phyloP scores from a whole-genome alignment of 2,113 vertebrate species.

The Mirza zaza region DNA sequence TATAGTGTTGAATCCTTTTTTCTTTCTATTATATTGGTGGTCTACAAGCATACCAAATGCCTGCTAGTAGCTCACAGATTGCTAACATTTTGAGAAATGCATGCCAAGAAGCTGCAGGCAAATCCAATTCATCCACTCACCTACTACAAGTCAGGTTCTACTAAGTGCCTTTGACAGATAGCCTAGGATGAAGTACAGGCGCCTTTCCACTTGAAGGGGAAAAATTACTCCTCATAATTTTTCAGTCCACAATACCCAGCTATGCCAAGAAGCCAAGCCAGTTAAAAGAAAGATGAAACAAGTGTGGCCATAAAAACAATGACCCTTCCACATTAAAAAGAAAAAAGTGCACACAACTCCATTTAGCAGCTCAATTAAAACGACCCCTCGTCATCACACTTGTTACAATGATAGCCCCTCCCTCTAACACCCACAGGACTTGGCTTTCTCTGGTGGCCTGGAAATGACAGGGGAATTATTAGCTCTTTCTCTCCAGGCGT shows the following conservation, averaged over 20 bases:
- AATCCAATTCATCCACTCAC: not conserved
- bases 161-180: not conserved
- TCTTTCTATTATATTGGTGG: not conserved
- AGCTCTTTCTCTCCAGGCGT: not conserved
- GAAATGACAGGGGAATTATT: not conserved
- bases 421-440: not conserved
- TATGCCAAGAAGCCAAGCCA: slow-evolving; percentile 36
- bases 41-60: not conserved
- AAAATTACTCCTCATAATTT: slow-evolving; percentile 47
- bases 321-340: slow-evolving; percentile 1
- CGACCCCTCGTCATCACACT: slow-evolving; percentile 21
- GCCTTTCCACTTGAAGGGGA: not conserved
- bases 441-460: not conserved
- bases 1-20: not conserved
- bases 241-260: not conserved
- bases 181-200: not conserved
- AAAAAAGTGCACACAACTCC: not conserved
- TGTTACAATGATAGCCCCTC: not conserved
- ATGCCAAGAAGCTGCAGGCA: not conserved
- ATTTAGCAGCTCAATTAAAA: slow-evolving; percentile 29
- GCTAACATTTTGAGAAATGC: slow-evolving; percentile 4
- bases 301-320: not conserved
- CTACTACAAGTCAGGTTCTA: not conserved
- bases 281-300: slow-evolving; percentile 27
- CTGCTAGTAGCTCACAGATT: not conserved